A percentile compares a stretch with the other conserved stretches of the same genome.
phyloP scores from a whole-genome alignment of 2,113 vertebrate species.

The Speoplatyrhinus poulsoni region DNA sequence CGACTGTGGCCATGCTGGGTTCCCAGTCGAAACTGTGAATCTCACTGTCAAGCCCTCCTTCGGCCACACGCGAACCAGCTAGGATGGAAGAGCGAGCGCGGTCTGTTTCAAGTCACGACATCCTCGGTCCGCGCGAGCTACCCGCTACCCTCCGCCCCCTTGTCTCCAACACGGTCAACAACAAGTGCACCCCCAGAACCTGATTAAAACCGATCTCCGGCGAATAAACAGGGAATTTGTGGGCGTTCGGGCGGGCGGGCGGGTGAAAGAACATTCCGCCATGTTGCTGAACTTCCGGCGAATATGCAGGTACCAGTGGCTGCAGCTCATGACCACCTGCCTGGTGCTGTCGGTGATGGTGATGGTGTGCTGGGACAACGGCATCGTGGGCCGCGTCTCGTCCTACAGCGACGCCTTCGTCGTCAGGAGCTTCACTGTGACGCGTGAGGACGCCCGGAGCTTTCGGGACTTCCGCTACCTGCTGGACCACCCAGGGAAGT shows the following conservation, averaged over 20 bases:
- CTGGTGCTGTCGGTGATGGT: constrained; percentile 80
- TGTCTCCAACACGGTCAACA: neutral
- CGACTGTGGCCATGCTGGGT: constrained; percentile 14
- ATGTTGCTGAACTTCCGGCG: constrained; percentile 83
- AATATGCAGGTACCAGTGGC: constrained; percentile 81
- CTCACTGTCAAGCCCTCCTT: neutral
- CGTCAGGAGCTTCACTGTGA: constrained; percentile 83
- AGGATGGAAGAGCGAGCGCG: constrained; percentile 59
- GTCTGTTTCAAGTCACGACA: constrained; percentile 32
- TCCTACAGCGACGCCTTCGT: constrained; percentile 87
- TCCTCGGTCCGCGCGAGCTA: neutral
- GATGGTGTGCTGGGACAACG: constrained; percentile 86
- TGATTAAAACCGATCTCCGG: constrained; percentile 18
- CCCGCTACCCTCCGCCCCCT: neutral
- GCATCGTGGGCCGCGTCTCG: constrained; percentile 80
- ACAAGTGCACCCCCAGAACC: constrained; percentile 16
- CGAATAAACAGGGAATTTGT: neutral
- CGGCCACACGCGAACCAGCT: constrained; percentile 29
- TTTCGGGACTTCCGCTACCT: constrained; percentile 80
- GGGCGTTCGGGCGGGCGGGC: constrained; percentile 17
- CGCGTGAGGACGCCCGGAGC: constrained; percentile 68
- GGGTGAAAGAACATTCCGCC: constrained; percentile 55
- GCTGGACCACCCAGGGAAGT: constrained; percentile 87
- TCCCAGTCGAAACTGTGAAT: constrained; percentile 26
- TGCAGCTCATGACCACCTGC: constrained; percentile 83